Conservation (phyloP, 2,888 invertebrate species). For the Peribatodes rhomboidaria region DNA sequence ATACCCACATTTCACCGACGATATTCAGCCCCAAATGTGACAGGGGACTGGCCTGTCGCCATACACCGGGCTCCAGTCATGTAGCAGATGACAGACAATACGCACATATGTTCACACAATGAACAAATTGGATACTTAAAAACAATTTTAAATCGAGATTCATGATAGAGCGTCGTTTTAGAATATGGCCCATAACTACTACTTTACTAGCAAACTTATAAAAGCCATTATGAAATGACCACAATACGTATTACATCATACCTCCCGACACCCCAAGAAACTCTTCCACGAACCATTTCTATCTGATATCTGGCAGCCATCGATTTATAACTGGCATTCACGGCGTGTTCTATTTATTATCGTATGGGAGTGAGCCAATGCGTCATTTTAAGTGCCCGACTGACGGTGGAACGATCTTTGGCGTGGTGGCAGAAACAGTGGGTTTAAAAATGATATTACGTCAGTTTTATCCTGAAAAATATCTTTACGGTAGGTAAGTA, state of each 20-base stretch:
- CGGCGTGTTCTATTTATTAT: constrained; percentile 34
- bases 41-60: no score
- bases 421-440: constrained; percentile 4
- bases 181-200: no score
- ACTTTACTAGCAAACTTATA: no score
- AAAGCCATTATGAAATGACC: neutral
- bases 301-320: constrained; percentile 33
- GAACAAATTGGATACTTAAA: no score
- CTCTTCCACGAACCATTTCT: constrained; percentile 28
- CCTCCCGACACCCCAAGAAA: constrained; percentile 3
- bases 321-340: constrained; percentile 36
- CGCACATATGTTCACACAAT: no score
- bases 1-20: no score
- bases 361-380: constrained; percentile 26
- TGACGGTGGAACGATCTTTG: constrained; percentile 18
- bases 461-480: neutral
- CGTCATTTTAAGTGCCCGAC: constrained; percentile 40
- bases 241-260: constrained; percentile 22
- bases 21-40: no score
- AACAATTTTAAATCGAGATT: no score
- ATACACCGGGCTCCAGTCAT: no score
- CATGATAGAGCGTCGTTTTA: no score
- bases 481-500: neutral
- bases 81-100: no score
- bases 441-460: neutral